A percentile compares a stretch with the other conserved stretches of the same genome.
phyloP scores from a whole-genome alignment of 2,888 invertebrate genomes.

The Latheticus oryzae region DNA sequence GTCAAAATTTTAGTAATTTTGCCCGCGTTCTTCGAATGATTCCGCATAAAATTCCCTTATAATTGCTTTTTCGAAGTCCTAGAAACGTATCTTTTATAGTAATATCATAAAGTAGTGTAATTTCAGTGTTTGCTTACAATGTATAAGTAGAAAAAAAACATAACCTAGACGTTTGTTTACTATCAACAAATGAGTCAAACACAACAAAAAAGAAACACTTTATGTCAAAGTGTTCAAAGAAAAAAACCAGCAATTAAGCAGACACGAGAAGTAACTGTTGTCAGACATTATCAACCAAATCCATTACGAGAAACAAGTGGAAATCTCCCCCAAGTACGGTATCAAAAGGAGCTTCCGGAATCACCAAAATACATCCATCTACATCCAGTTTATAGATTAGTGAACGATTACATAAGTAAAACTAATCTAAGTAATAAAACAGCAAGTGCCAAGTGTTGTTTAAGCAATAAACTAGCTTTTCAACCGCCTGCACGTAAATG shows the following conservation, averaged over 20 bases:
- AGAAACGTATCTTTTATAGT: background rate
- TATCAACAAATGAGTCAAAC: constrained; percentile 19
- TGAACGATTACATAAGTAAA: constrained; percentile 16
- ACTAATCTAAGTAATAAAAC: background rate
- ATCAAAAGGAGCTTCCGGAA: constrained; percentile 3
- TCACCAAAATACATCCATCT: constrained; percentile 3
- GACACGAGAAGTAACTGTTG: constrained; percentile 7
- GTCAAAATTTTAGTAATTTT: constrained; percentile 36
- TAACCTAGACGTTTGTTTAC: constrained; percentile 41
- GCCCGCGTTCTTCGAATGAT: constrained; percentile 32
- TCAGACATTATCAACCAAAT: constrained; percentile 24
- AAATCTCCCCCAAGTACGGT: constrained; percentile 16
- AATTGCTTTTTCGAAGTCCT: background rate
- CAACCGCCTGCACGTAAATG: no score
- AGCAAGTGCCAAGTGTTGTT: background rate
- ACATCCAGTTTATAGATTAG: constrained; percentile 25
- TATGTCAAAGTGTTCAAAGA: background rate
- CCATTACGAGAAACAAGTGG: background rate
- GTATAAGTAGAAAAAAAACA: constrained; percentile 3
- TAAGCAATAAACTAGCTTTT: no score
- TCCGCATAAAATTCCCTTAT: background rate
- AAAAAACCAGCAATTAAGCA: no score
- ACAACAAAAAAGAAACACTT: background rate
- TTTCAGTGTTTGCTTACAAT: background rate
- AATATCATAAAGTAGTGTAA: background rate